Evolutionary conservation across 2,888 invertebrate genomes (phyloP), one percentile per base, ranked within the genome.

Genomic region (Rhorus exstirpatorius): DNA sequence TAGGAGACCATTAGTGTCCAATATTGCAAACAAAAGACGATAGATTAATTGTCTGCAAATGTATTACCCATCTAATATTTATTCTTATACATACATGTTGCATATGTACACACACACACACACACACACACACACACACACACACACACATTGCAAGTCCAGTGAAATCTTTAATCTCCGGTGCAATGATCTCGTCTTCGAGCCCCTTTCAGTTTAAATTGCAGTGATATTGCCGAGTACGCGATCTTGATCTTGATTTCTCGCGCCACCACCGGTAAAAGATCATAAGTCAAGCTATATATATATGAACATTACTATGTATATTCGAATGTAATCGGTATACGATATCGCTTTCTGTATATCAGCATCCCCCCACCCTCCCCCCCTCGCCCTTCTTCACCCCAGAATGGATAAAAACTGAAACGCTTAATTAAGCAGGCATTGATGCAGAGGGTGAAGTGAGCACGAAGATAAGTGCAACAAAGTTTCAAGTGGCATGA

Each of bases 241-340:
- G 70, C 81, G 81, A 82, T 82, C 81, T 82, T 82, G 81, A 82
- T 82, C 81, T 82, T 82, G 78, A 82, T 82, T 72, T 81, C 81
- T 35, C 38, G 68, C 60, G 81, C 44, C 77, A 61, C 58, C 74
- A 10, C 17, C 3, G 14, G 41, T 60, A 60, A n/a, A n/a, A 65
- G 81, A 65, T 82, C 78, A 79, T 74, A 79, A 77, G 81, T 79
- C 81, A 70, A 55, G 68, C 1, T 55, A 3, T 41, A 17, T 38
- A 12, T 26, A 71, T 63, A 71, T 53, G 12, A 65, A 31, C 35
- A 31, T 63, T 31, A 26, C 44, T 12, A 26, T 49, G 60, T 26
- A 41, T 14, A 70, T 55, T 53, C 14, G 19, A 38, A 44, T 63
- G 44, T 1, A 14, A 74, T 74, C 24, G 61, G 63, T 74, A 74